Base-by-base conservation (phyloP, 2,797 vertebrate genomes). In the Coregonus suidteri region DNA sequence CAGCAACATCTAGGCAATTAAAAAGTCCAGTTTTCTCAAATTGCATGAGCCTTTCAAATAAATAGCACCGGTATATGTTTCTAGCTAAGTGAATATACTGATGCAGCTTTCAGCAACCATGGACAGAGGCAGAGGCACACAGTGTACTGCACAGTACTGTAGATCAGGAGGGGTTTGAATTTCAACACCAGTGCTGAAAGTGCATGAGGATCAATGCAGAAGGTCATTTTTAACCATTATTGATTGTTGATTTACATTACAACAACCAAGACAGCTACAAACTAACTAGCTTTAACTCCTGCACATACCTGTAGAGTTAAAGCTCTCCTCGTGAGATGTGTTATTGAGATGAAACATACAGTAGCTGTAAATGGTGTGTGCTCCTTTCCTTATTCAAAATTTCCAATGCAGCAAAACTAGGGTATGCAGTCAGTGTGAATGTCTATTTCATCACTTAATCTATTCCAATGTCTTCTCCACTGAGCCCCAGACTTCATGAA, bases 1-100 rank as follows among this genome's bases (percentile, higher is more conserved):
- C 11, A 7, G 73, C 75, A 35, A 18, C 16, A 47, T 18, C 4
- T 53, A 84, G 77, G 75, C 81, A 85, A 88, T 90, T 88, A 90
- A 30, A 66, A 67, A 71, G 62, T 71, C 41, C 41, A 51, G 65
- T 31, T 20, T 16, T 71, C 65, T 53, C 76, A 15, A 35, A 56
- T 56, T 20, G 18, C 56, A 59, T 18, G 56, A 20, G n/a, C 9
- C 41, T 47, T 47, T 47, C 41, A 59, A 59, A 20, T 59, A 59
- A 9, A 59, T 5, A 18, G 56, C 5, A 20, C 15, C 6, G 16
- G 18, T 59, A 5, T 34, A 34, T 34, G 31, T 34, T 34, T 34
- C 56, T 59, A 64, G 25, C 6, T 13, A 31, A 13, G 30, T 66
- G 4, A 31, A 66, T 31, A 13, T 34, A 68, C 14, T 18, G 34